A percentile compares a stretch with the other conserved stretches of the same genome.
These are phyloP conservation scores for Drosophila mulleri DNA, from an alignment of 2,888 invertebrate genomes.

Conservation along the genomic window DNA sequence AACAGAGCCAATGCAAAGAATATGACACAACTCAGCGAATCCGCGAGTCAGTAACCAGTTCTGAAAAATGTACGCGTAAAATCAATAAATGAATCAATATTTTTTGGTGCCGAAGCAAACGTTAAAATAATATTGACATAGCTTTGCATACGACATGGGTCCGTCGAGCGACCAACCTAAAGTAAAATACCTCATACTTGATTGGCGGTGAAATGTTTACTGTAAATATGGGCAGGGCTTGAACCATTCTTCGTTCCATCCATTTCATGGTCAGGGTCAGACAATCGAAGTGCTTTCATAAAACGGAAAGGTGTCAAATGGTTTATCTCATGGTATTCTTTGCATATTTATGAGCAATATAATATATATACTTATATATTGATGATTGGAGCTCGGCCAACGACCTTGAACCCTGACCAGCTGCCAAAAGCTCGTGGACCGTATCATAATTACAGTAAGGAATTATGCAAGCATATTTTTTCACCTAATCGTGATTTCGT, in stretches of 20 bases:
- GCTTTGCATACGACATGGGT: conserved; percentile 30
- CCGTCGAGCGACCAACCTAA: conserved; percentile 24
- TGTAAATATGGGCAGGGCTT: conserved; percentile 41
- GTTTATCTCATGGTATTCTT: conserved; percentile 19
- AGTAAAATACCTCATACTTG: conserved; percentile 10
- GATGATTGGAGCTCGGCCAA: neutral
- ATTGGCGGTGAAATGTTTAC: conserved; percentile 60
- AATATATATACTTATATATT: neutral
- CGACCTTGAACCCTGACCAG: conserved; percentile 45
- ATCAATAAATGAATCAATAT: conserved; percentile 33
- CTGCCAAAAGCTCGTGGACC: conserved; percentile 19
- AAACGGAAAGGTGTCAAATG: conserved; percentile 58
- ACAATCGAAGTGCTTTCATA: conserved; percentile 61
- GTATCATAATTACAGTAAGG: conserved; percentile 46
- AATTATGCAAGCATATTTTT: conserved; percentile 49
- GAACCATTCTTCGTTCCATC: conserved; percentile 39
- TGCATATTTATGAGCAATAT: conserved; percentile 40
- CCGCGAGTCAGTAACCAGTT: conserved; percentile 45
- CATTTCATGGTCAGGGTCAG: conserved; percentile 59
- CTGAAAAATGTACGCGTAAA: conserved; percentile 39
- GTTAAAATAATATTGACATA: conserved; percentile 54
- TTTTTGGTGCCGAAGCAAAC: conserved; percentile 40
- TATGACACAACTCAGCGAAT: conserved; percentile 12
- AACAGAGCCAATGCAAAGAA: conserved; percentile 8
- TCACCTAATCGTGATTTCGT: conserved; percentile 33